phyloP scores from a whole-genome alignment of 2,797 vertebrate genomes.

The Picus viridis region DNA sequence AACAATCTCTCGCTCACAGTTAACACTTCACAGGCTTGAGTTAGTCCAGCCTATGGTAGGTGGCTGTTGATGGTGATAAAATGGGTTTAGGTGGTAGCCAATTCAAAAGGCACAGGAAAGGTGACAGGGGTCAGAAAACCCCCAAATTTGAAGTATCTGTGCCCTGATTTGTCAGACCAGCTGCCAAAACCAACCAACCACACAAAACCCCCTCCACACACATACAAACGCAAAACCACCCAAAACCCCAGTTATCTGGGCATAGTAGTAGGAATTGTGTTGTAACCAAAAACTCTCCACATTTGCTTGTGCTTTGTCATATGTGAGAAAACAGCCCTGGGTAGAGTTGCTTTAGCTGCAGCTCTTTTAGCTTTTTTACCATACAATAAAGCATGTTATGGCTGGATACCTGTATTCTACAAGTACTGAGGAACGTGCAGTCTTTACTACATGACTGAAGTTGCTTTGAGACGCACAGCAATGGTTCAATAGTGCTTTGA shows the following conservation, averaged over 20 bases:
- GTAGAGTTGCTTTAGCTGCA: neutral
- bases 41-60: neutral
- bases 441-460: neutral
- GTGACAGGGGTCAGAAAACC: neutral
- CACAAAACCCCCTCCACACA: too few species aligned
- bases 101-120: neutral
- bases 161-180: neutral
- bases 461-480: neutral
- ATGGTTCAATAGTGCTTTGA: neutral
- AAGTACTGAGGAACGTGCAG: neutral
- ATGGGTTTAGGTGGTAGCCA: neutral
- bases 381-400: neutral
- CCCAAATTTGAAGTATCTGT: neutral
- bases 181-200: neutral
- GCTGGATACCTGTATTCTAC: neutral
- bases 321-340: neutral
- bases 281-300: neutral
- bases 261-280: neutral
- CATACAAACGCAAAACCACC: too few species aligned
- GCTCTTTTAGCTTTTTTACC: neutral
- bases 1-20: neutral
- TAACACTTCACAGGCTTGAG: neutral
- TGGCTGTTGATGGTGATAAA: neutral
- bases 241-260: neutral
- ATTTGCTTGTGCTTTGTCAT: fast-evolving